A percentile compares a stretch with the other conserved stretches of the same genome.
Evolutionary conservation across 2,888 invertebrate genomes (phyloP).

Genomic region (Leptothorax acervorum): DNA sequence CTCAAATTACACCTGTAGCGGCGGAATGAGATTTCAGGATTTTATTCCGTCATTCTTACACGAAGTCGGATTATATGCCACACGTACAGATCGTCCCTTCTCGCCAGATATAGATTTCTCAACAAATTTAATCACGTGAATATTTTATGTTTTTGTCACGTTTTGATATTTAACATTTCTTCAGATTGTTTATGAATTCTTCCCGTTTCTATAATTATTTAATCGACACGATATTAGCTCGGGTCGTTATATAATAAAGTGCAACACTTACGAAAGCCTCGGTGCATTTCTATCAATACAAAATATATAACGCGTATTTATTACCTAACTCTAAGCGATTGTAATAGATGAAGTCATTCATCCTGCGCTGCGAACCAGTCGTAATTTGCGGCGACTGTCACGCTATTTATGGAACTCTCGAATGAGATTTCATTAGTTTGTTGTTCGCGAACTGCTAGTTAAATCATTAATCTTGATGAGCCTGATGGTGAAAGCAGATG

Average conservation of each 20-base stretch:
- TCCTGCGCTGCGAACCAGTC: background rate
- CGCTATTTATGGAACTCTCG: background rate
- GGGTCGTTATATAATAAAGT: background rate
- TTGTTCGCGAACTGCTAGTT: slow-evolving; percentile 7
- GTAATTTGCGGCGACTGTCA: background rate
- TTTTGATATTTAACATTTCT: background rate
- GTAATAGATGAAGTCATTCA: background rate
- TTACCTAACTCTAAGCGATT: background rate
- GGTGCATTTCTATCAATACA: background rate
- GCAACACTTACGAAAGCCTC: background rate
- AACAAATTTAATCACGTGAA: background rate
- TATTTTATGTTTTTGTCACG: background rate
- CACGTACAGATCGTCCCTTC: background rate
- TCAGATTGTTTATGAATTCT: background rate
- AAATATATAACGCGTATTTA: background rate
- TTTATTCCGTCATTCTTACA: background rate
- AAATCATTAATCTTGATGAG: slow-evolving; percentile 50
- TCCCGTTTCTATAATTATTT: background rate
- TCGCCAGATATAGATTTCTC: no score
- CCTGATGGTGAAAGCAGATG: slow-evolving; percentile 18
- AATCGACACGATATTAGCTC: background rate
- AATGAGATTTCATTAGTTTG: slow-evolving; percentile 27
- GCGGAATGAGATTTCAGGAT: background rate
- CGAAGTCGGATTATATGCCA: background rate
- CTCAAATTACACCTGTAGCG: slow-evolving; percentile 14